Evolutionary conservation across 2,888 invertebrate species (phyloP), one percentile per base, ranked within the genome.

Genomic region (Cantharis rustica): DNA sequence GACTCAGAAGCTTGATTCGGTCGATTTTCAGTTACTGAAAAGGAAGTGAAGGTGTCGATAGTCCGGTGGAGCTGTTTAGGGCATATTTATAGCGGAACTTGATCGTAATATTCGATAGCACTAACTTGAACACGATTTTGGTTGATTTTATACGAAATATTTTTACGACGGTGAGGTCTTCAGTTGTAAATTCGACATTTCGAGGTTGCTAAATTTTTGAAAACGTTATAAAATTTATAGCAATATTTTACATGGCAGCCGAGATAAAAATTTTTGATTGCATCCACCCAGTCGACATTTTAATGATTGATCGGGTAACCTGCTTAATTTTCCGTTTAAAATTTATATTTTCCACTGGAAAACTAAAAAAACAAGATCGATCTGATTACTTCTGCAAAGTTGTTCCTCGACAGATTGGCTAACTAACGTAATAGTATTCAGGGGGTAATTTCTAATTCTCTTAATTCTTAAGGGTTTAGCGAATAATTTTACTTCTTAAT

Each of bases 401-500:
- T 13, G 13, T 1, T 31, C 1, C 31, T 31, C 31, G 64, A 71
- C 61, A 71, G 23, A 75, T 75, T 71, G 75, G 68, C 73, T 69
- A 69, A 69, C 63, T 73, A 69, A 63, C 70, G 71, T 71, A 75
- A 77, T 74, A 71, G 74, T 61, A 72, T 63, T 64, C 63, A 63
- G 71, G 75, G 73, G 78, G 75, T 80, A 82, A 80, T 83, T 82
- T 80, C 81, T 82, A 82, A 83, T 82, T 81, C 82, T 78, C 80
- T 80, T 82, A 82, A 81, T 81, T 80, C 80, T 79, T 74, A 80
- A 76, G 78, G 80, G 78, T 76, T 73, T 75, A 69, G 79, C 79
- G 81, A 80, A 80, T 80, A 81, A 82, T 84, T 83, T 82, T 81
- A 79, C 82, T 75, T 75, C 79, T 82, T 84, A 84, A 84, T 83